These are phyloP conservation scores for Dysidea cf. avara DNA, from an alignment of 37 sponge, comb jelly and placozoan species.

Conservation along the genomic window DNA sequence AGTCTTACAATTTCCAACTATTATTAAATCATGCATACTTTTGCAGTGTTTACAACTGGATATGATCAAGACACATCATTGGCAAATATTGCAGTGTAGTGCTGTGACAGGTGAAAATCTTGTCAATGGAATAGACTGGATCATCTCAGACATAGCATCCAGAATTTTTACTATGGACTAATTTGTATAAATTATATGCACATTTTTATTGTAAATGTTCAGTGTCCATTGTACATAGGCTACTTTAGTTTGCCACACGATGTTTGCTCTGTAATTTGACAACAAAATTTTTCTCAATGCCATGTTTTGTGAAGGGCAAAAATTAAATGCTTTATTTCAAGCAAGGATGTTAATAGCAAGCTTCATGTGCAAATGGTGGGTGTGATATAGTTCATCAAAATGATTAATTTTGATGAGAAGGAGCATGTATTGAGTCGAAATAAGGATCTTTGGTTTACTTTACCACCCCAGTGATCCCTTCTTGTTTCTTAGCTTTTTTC, in stretches of 20 bases:
- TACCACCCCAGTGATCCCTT: too few relatives aligned
- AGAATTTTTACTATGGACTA: constrained; percentile 98
- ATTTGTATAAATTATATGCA: neutral
- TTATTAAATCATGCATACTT: constrained; percentile 3
- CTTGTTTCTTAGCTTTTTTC: too few relatives aligned
- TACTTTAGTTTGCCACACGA: too few relatives aligned
- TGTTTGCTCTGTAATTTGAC: neutral
- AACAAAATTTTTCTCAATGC: neutral
- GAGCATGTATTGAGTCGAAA: too few relatives aligned
- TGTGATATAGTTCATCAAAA: too few relatives aligned
- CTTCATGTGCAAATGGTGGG: too few relatives aligned
- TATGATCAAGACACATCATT: constrained; percentile 92
- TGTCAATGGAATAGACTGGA: constrained; percentile 92
- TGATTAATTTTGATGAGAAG: too few relatives aligned
- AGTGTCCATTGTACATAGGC: too few relatives aligned
- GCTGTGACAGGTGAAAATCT: constrained; percentile 94
- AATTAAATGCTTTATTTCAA: neutral
- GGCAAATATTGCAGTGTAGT: constrained; percentile 90
- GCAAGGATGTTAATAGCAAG: too few relatives aligned
- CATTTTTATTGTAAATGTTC: too few relatives aligned
- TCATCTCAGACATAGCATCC: constrained; percentile 91
- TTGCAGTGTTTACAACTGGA: constrained; percentile 76
- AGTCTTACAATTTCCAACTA: too few relatives aligned
- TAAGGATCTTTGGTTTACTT: too few relatives aligned
- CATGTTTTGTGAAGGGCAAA: neutral